A percentile compares a stretch with the other conserved stretches of the same genome.
Conservation (phyloP, 2,888 invertebrate genomes). For the Yponomeuta malinellus region DNA sequence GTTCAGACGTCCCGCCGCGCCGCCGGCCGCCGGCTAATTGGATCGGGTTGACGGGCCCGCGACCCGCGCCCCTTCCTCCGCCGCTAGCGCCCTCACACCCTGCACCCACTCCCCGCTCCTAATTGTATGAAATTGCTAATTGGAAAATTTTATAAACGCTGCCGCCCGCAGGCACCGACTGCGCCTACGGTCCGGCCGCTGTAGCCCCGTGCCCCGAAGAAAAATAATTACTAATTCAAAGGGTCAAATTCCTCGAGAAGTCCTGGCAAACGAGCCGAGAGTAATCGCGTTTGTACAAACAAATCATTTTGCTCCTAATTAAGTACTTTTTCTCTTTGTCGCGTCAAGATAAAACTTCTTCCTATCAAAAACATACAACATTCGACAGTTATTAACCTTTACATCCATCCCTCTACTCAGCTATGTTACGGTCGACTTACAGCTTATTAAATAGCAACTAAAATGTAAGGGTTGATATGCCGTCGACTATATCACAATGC, state of each 20-base stretch:
- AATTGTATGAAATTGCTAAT: constrained; percentile 76
- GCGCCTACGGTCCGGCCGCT: constrained; percentile 34
- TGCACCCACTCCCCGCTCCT: constrained; percentile 51
- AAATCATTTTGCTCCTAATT: constrained; percentile 4
- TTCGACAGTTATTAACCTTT: not conserved
- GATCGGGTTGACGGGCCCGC: constrained; percentile 69
- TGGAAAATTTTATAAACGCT: constrained; percentile 75
- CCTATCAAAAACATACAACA: no score
- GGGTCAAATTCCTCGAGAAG: constrained; percentile 34
- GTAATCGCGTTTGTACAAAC: constrained; percentile 17
- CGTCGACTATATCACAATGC: not conserved
- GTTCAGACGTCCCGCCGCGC: constrained; percentile 63
- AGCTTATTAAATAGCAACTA: no score
- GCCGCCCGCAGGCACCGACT: constrained; percentile 59
- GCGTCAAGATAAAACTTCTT: not conserved
- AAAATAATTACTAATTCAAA: constrained; percentile 37
- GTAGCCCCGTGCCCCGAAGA: constrained; percentile 34
- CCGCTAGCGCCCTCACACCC: constrained; percentile 28
- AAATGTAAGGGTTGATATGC: no score
- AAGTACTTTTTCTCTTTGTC: not conserved
- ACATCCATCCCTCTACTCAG: not conserved
- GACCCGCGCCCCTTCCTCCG: constrained; percentile 34
- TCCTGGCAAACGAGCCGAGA: constrained; percentile 25
- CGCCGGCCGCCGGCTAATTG: constrained; percentile 74
- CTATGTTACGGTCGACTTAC: no score